Evolutionary conservation across 1,140 invertebrate genomes (phyloP).

Genomic region (Drosophila kanapiae): DNA sequence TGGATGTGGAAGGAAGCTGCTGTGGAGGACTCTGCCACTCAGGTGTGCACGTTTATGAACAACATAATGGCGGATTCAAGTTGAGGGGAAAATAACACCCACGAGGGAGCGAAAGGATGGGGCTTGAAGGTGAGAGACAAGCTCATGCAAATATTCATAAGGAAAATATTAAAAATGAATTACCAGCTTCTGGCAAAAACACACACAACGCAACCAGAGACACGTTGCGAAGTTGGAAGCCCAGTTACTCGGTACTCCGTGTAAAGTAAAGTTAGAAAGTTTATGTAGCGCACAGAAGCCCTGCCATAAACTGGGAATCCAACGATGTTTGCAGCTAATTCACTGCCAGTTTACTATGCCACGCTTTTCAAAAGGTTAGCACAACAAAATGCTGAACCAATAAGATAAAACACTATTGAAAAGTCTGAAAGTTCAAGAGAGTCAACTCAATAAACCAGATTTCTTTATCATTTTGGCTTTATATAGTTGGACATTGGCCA

Average conservation of each 20-base stretch:
- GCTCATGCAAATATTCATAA: conserved; percentile 65
- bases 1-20: conserved; percentile 28
- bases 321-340: conserved; percentile 24
- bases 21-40: conserved; percentile 26
- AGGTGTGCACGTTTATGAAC: conserved; percentile 25
- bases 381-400: not conserved
- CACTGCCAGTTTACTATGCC: not conserved
- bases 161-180: conserved; percentile 79
- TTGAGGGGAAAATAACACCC: conserved; percentile 63
- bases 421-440: not conserved
- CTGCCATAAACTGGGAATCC: not conserved
- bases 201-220: conserved; percentile 1
- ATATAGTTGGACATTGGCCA: not conserved
- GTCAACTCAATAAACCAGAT: not conserved
- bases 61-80: conserved; percentile 67
- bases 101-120: conserved; percentile 11
- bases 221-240: conserved; percentile 8
- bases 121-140: conserved; percentile 38
- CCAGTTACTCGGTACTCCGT: not conserved
- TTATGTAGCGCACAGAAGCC: conserved; percentile 13
- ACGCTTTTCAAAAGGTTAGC: not conserved
- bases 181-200: conserved; percentile 43
- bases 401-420: not conserved
- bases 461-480: not conserved
- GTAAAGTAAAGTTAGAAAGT: conserved; percentile 10